Base-by-base conservation (phyloP, 2,888 invertebrate species). In the Suillia variegata region DNA sequence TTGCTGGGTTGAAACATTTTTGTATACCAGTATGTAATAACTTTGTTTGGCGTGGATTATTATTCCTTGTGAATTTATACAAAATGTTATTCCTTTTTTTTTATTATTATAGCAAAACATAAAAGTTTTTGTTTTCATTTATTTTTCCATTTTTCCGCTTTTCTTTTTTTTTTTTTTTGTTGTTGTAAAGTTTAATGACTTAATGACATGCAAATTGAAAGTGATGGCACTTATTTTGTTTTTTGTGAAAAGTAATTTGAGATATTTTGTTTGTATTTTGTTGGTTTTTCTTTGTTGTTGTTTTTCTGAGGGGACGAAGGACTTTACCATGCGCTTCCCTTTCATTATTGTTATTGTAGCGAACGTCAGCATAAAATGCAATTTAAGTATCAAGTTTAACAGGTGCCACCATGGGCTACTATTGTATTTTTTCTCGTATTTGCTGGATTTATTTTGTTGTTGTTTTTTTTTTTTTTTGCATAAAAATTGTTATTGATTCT, bases 311-410 rank as follows among this genome's bases (percentile, higher is more conserved):
- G 31, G 31, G 6, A n/a, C 38, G 6, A 38, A 38, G 38, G 10
- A 3, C 10, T 38, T 13, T 38, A 3, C n/a, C 38, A 38, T n/a
- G 4, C 38, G 6, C n/a, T n/a, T 5, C n/a, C 6, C 10, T 38
- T 26, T 26, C 10, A 26, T 26, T 26, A 26, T n/a, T 42, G 54
- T 54, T 42, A 38, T 20, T 49, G 74, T 68, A 71, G 75, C 74
- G 73, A 38, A 38, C 15, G n/a, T 38, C 38, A 13, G 38, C 38
- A n/a, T 10, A 38, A 10, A 38, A 38, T 45, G 45, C 45, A 38
- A 38, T 38, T 38, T 38, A 38, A 38, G 4, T 13, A 38, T 38
- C 13, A 45, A 45, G 18, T 45, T 45, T 45, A 45, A 45, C 45
- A 17, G 45, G 18, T 45, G 20, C 17, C 5, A 3, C 6, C 45